Percentiles rank a stretch among this genome's conserved stretches.
Evolutionary conservation across 2,797 vertebrate species (phyloP).

Genomic region (Thamnophis elegans): DNA sequence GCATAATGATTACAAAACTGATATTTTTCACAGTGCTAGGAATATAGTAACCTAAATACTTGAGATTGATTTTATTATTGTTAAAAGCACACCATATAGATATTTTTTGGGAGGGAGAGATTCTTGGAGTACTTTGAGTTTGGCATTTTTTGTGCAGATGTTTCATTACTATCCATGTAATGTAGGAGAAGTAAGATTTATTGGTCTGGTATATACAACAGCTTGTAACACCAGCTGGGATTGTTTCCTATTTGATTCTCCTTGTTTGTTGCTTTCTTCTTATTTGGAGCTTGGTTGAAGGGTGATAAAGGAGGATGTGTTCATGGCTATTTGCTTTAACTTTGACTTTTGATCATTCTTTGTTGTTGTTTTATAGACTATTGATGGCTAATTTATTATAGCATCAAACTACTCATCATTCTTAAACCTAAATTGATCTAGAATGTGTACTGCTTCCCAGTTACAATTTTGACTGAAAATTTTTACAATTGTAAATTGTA

Average conservation of each 20-base stretch:
- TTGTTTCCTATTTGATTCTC: background rate
- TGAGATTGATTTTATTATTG: background rate
- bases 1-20: background rate
- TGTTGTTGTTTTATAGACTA: background rate
- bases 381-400: background rate
- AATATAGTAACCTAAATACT: background rate
- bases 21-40: background rate
- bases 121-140: background rate
- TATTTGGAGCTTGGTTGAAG: background rate
- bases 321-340: background rate
- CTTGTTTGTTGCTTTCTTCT: background rate
- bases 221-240: background rate
- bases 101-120: accelerated
- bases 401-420: background rate
- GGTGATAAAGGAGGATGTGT: background rate
- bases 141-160: background rate
- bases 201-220: background rate
- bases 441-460: background rate
- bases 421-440: background rate
- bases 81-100: background rate
- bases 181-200: background rate
- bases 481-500: too few species aligned
- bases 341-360: background rate
- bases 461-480: background rate
- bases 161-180: background rate